A percentile compares a stretch with the other conserved stretches of the same genome.
Conservation (phyloP, 2,797 vertebrate species). For the Microtus agrestis region DNA sequence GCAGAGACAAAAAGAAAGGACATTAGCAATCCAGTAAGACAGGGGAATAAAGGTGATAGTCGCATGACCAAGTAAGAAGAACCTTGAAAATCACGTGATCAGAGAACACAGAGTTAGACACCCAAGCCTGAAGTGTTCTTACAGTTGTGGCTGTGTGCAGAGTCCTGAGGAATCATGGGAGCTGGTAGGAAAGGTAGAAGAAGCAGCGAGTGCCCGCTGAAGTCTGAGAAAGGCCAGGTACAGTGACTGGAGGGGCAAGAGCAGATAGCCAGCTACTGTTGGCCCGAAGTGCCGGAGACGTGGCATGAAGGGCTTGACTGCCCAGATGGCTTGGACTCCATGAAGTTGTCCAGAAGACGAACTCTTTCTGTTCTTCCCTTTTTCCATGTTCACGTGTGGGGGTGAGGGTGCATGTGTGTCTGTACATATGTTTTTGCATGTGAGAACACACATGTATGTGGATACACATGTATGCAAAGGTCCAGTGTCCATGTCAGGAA, state of each 20-base stretch:
- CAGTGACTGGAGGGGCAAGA: neutral
- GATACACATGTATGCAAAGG: neutral
- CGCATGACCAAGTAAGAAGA: neutral
- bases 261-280: neutral
- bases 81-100: slow-evolving; percentile 15
- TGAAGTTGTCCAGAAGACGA: neutral
- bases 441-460: neutral
- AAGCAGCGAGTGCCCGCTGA: neutral
- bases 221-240: neutral
- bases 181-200: neutral
- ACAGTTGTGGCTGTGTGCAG: neutral
- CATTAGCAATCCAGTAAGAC: slow-evolving; percentile 38
- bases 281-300: neutral
- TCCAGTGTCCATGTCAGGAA: neutral
- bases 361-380: neutral
- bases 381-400: neutral
- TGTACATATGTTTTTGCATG: neutral
- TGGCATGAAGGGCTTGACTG: neutral
- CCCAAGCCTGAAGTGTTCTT: neutral
- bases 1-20: neutral
- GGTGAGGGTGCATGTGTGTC: too few species aligned
- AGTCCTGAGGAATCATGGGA: neutral
- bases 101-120: neutral
- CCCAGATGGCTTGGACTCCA: neutral
- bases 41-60: slow-evolving; percentile 1